Evolutionary conservation across 2,113 vertebrate genomes (phyloP), one percentile per base, ranked within the genome.

Genomic region (Aramus guarauna): DNA sequence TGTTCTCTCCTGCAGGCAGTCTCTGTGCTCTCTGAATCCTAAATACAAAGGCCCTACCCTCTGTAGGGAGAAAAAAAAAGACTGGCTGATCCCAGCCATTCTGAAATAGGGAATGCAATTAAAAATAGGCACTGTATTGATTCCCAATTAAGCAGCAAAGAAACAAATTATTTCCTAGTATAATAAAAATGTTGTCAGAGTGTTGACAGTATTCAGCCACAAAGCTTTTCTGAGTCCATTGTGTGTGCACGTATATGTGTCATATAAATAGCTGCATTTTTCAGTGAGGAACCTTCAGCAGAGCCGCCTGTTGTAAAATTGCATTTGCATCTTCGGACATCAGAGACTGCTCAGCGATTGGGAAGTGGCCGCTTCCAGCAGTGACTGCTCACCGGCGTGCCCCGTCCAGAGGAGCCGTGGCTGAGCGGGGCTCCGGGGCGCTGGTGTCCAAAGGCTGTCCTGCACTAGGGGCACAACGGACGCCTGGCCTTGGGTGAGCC

Each of bases 101-200:
- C 66, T 47, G 64, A 58, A 85, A 32, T 8, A 26, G 62, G 71
- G 52, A 47, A 21, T 62, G 87, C 79, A 78, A 91, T 82, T 94
- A 85, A 92, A 75, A 77, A 22, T 82, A 53, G 90, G 66, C 47
- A 27, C 37, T 23, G 30, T 85, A 91, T 86, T 75, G 96, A 95
- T 93, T 92, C 50, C 71, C 67, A 75, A 88, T 91, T 91, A 88
- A 71, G 72, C 58, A 91, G 56, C 71, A 85, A 32, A 56, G 63
- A 77, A 95, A 67, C 90, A 78, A 88, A 91, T 94, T 82, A 83
- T 88, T 92, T 92, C 60, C 86, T 81, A 47, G 74, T 53, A 53
- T 75, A 85, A 82, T 85, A 82, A 74, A 88, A 92, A 75, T 3
- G 47, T 92, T 88, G 69, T 88, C 55, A 15, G 39, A 50, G 50